phyloP scores from a whole-genome alignment of 2,888 invertebrate species.

The Muscina levida region DNA sequence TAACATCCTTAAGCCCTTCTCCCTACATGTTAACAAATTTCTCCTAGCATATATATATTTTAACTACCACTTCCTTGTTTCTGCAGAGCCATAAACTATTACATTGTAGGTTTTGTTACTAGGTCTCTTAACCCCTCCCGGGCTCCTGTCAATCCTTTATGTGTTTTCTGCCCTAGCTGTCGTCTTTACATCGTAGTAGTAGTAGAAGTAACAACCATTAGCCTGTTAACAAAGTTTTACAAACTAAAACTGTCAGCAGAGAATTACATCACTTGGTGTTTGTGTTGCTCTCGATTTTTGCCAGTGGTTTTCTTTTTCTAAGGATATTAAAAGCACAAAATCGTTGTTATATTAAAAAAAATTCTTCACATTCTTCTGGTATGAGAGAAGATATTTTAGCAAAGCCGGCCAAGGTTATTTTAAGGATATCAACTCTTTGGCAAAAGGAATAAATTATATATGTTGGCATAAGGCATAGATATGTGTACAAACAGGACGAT shows the following conservation, averaged over 20 bases:
- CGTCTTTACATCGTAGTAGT: too few relatives aligned
- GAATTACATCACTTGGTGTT: slow-evolving; percentile 1
- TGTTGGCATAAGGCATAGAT: background rate
- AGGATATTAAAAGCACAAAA: background rate
- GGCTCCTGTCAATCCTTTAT: too few relatives aligned
- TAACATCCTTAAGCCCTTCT: too few relatives aligned
- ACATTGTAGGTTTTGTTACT: background rate
- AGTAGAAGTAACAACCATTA: background rate
- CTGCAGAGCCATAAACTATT: background rate
- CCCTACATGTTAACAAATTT: too few relatives aligned
- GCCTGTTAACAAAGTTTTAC: background rate
- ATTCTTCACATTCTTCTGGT: slow-evolving; percentile 15
- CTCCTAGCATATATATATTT: too few relatives aligned
- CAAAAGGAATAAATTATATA: slow-evolving; percentile 10
- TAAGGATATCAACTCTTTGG: slow-evolving; percentile 41
- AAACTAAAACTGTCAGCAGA: slow-evolving; percentile 7
- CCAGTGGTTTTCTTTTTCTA: background rate
- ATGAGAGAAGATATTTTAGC: background rate
- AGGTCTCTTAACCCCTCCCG: background rate
- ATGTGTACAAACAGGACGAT: too few relatives aligned
- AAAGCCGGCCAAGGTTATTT: slow-evolving; percentile 56
- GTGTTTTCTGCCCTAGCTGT: background rate
- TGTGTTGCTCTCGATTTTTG: background rate
- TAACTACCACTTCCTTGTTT: slow-evolving; percentile 9
- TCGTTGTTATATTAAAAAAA: slow-evolving; percentile 30